Conservation (phyloP, 2,797 vertebrate genomes). For the Euphonia xanthogaster region DNA sequence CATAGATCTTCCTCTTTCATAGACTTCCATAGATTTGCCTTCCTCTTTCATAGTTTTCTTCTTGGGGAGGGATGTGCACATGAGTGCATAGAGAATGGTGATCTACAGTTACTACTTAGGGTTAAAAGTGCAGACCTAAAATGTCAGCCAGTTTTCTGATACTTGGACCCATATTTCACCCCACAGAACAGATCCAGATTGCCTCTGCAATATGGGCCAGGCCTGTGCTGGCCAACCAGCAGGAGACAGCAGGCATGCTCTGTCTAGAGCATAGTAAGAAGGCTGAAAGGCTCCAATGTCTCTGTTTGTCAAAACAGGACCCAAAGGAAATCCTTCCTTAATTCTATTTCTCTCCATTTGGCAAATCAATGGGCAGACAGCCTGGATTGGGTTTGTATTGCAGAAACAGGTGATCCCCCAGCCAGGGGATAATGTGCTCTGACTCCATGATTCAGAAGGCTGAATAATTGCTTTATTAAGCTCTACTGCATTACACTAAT, state of each 20-base stretch:
- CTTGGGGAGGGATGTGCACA: not conserved
- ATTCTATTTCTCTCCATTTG: not conserved
- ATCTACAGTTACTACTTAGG: not conserved
- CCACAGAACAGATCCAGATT: not conserved
- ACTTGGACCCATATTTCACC: not conserved
- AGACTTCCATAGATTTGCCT: not conserved
- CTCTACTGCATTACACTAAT: not conserved
- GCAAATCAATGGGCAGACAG: not conserved
- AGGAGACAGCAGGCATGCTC: not conserved
- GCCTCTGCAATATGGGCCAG: not conserved
- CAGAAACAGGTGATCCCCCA: not conserved
- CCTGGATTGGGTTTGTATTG: not conserved
- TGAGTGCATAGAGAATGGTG: accelerated
- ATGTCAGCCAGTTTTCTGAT: not conserved
- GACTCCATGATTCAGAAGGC: not conserved
- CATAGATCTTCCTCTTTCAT: not conserved
- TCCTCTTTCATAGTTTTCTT: not conserved
- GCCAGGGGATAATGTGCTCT: not conserved
- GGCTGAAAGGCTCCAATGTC: not conserved
- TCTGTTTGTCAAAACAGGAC: not conserved
- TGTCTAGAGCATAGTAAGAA: not conserved
- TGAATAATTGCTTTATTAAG: not conserved
- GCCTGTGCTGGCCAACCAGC: accelerated
- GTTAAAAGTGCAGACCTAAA: not conserved
- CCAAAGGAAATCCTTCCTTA: not conserved